A percentile compares a stretch with the other conserved stretches of the same genome.
phyloP scores from a whole-genome alignment of 2,888 invertebrate genomes.

The Lasiommata megera region DNA sequence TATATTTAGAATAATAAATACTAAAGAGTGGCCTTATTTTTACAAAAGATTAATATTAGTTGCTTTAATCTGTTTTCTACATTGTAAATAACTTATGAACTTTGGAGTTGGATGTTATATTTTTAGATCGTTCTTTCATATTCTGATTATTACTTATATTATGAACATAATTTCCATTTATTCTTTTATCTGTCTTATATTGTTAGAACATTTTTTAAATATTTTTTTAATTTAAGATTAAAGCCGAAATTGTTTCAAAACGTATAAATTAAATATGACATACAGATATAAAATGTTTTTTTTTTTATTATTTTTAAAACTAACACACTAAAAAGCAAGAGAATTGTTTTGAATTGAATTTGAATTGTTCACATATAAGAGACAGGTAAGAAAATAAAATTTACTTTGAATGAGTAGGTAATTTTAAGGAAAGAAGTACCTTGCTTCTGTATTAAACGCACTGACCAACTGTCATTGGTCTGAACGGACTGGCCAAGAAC shows the following conservation, averaged over 20 bases:
- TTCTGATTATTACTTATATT: slow-evolving; percentile 11
- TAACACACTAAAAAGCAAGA: no score
- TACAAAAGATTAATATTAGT: slow-evolving; percentile 37
- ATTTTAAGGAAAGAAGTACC: no score
- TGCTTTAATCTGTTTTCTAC: slow-evolving; percentile 46
- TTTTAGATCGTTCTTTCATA: slow-evolving; percentile 15
- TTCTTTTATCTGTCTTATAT: no score
- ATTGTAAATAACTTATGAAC: slow-evolving; percentile 64
- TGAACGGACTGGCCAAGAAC: slow-evolving; percentile 39
- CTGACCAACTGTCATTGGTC: not conserved
- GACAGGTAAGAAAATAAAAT: no score
- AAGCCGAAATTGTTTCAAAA: not conserved
- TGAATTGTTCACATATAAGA: no score
- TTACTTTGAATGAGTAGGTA: no score
- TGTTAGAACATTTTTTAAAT: no score
- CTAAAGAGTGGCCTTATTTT: slow-evolving; percentile 60
- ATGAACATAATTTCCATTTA: no score
- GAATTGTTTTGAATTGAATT: no score
- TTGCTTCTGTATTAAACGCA: not conserved
- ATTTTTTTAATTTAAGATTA: no score
- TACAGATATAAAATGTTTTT: not conserved
- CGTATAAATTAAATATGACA: not conserved
- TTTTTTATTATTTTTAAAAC: no score
- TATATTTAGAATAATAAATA: slow-evolving; percentile 39
- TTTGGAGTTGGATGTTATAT: slow-evolving; percentile 29